Conservation (phyloP, 2,797 vertebrate species). For the Lateolabrax maculatus region DNA sequence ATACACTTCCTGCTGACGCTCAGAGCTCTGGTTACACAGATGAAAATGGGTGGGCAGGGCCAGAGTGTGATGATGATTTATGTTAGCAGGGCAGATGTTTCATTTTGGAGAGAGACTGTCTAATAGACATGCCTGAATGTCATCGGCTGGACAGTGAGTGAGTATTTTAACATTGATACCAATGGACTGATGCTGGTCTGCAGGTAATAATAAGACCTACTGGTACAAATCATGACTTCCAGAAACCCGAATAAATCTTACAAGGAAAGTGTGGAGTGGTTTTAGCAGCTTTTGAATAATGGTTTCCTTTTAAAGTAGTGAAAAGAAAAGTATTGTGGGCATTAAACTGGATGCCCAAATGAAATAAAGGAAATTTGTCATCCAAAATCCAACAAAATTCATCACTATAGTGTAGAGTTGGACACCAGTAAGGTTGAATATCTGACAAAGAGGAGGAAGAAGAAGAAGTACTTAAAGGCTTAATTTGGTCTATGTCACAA, state of each 20-base stretch:
- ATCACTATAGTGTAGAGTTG: background rate
- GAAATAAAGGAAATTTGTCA: background rate
- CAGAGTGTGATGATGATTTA: constrained; percentile 80
- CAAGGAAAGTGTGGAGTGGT: background rate
- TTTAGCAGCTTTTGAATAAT: background rate
- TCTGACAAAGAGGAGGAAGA: constrained; percentile 7
- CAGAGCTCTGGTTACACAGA: constrained; percentile 79
- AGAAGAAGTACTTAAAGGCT: constrained; percentile 1
- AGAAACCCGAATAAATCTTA: constrained; percentile 2
- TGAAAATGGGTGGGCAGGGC: constrained; percentile 80
- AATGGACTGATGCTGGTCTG: background rate
- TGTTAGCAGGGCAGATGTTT: constrained; percentile 75
- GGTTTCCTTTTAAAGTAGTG: background rate
- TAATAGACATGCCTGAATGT: constrained; percentile 74
- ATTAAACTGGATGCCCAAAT: constrained; percentile 2
- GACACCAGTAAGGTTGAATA: constrained; percentile 1
- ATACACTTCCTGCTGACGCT: constrained; percentile 81
- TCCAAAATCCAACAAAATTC: background rate
- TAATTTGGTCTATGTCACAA: constrained; percentile 6
- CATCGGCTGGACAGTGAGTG: constrained; percentile 55
- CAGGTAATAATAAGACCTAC: background rate
- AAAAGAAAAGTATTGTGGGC: background rate
- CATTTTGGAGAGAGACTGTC: constrained; percentile 66
- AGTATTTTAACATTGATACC: constrained; percentile 27
- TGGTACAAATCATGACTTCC: constrained; percentile 10